These are phyloP conservation scores for Euschistus heros DNA, from an alignment of 1,140 invertebrate genomes.

Conservation along the genomic window DNA sequence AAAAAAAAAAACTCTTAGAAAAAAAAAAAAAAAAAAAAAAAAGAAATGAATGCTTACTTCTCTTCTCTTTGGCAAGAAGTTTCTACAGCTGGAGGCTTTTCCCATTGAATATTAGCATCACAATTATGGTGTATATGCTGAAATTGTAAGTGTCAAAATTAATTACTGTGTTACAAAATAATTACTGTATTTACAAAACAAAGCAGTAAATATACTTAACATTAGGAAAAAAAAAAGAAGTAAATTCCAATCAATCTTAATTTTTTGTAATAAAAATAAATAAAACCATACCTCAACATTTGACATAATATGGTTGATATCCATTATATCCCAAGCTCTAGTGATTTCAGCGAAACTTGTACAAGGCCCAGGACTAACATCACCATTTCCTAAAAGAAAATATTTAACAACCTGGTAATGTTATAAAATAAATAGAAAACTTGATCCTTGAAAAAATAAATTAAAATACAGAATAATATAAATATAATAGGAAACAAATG, in stretches of 20 bases:
- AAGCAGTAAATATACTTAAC: too few relatives aligned
- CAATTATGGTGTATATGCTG: conserved; percentile 30
- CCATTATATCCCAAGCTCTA: conserved; percentile 49
- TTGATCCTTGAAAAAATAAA: neutral
- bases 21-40: too few relatives aligned
- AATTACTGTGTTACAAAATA: neutral
- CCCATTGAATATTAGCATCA: conserved; percentile 27
- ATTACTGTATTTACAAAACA: too few relatives aligned
- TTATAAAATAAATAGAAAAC: neutral
- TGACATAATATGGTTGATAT: conserved; percentile 44
- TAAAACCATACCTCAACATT: conserved; percentile 41
- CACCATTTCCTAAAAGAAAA: conserved; percentile 23
- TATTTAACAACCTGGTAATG: neutral
- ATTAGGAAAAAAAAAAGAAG: neutral
- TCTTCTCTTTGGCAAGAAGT: conserved; percentile 25
- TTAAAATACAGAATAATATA: neutral
- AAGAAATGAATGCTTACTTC: conserved; percentile 28
- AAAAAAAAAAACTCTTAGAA: too few relatives aligned
- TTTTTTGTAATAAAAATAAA: neutral
- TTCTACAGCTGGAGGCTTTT: conserved; percentile 25
- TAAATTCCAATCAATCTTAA: neutral
- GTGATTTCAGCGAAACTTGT: conserved; percentile 30
- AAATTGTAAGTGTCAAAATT: conserved; percentile 22
- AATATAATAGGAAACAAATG: too few relatives aligned
- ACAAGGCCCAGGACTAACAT: conserved; percentile 33